Base-by-base conservation (phyloP, 2,888 invertebrate genomes). In the Glaucopsyche alexis region DNA sequence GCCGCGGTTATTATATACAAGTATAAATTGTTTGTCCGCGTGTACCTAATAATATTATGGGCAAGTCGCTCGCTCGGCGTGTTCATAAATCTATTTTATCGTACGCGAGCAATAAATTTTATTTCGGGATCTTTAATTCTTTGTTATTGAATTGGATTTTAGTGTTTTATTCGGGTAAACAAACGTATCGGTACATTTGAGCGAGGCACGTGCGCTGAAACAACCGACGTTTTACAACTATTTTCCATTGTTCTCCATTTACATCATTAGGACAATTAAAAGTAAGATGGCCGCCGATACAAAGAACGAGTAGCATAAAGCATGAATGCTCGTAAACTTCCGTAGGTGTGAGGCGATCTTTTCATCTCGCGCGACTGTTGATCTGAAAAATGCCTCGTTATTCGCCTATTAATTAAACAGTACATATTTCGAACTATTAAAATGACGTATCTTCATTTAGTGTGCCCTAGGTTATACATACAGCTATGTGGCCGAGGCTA, bases 101-200 rank as follows among this genome's bases (percentile, higher is more conserved):
- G 93, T 90, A 89, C 88, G 84, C 84, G 82, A 85, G 92, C 91
- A 91, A 93, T 93, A 91, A 92, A 92, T 92, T 93, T 91, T 93
- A 93, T 93, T 93, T 93, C 88, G 89, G 92, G 93, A 93, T 91
- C 93, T 92, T 92, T 92, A 93, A 93, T 93, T 93, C 92, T 93
- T 93, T 93, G 92, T 93, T 93, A 92, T 93, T 91, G 92, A 91
- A 91, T 91, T 91, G 89, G 91, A 92, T 91, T 92, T 93, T 92
- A 93, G 93, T 92, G 92, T 93, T 93, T 91, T 92, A 92, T 92
- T 91, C 89, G 88, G 87, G 89, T 93, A 93, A 93, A 93, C 92
- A 93, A 93, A 92, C 90, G 88, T 86, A 90, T 87, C 86, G 88
- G 85, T 85, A 81, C 87, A 86, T 86, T 88, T 87, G 87, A 84